Conservation (phyloP, 2,113 vertebrate genomes). For the Egretta garzetta region DNA sequence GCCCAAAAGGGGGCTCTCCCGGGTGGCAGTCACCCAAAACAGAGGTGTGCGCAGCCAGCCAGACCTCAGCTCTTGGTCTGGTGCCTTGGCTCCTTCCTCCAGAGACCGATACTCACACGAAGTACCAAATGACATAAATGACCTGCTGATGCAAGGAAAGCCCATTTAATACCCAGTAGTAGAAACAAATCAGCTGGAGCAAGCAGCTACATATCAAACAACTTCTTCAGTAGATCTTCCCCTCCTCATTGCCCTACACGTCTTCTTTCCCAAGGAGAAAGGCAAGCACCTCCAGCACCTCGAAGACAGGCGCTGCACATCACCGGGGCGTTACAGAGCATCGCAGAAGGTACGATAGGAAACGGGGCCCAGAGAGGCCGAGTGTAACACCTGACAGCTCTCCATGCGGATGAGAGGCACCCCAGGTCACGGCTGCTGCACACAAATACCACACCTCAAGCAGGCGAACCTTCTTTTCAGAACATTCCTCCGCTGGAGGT, state of each 20-base stretch:
- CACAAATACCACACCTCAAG: not conserved
- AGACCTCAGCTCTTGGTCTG: not conserved
- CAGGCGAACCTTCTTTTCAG: not conserved
- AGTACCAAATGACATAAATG: not conserved
- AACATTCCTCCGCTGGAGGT: not conserved
- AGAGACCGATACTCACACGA: rapidly evolving
- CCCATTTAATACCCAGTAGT: not conserved
- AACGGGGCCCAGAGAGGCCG: rapidly evolving
- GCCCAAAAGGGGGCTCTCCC: not conserved
- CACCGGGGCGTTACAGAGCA: not conserved
- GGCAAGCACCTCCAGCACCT: not conserved
- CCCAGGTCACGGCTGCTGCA: not conserved
- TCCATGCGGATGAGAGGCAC: not conserved
- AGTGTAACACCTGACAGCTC: not conserved
- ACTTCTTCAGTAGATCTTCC: not conserved
- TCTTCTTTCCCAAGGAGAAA: not conserved
- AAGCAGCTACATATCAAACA: not conserved
- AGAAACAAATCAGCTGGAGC: not conserved
- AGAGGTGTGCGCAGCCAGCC: not conserved
- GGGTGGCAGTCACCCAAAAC: not conserved
- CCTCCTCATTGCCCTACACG: not conserved
- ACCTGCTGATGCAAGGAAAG: not conserved
- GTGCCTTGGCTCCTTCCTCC: not conserved
- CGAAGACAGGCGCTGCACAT: rapidly evolving
- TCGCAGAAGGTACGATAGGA: rapidly evolving